phyloP scores from a whole-genome alignment of 2,888 invertebrate species.

The Microplitis manilae region DNA sequence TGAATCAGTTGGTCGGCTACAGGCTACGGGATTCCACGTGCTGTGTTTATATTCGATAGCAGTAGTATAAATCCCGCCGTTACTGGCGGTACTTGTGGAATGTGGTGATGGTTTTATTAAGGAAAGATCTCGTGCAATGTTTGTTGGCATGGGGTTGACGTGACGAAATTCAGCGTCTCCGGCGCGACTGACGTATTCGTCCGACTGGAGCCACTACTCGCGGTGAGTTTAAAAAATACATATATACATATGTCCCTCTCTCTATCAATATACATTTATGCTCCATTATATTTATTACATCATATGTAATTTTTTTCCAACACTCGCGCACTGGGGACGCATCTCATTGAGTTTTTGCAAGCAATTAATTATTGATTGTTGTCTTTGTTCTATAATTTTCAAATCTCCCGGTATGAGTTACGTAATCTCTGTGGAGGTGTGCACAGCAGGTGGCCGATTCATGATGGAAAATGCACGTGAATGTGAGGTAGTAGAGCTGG shows the following conservation, averaged over 20 bases:
- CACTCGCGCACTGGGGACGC: too few species aligned
- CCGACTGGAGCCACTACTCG: constrained; percentile 60
- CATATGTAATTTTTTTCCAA: too few species aligned
- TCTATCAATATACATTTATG: not conserved
- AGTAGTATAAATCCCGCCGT: not conserved
- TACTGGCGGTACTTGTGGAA: constrained; percentile 34
- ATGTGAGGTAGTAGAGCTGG: constrained; percentile 51
- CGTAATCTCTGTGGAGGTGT: constrained; percentile 60
- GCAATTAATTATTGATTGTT: not conserved
- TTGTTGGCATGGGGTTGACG: constrained; percentile 33
- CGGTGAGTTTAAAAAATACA: constrained; percentile 58
- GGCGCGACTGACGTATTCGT: constrained; percentile 61
- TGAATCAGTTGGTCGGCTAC: too few species aligned
- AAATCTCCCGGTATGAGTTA: constrained; percentile 54
- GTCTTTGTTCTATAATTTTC: constrained; percentile 26
- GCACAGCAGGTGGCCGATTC: constrained; percentile 63
- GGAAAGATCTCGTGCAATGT: constrained; percentile 16
- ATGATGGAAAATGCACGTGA: constrained; percentile 53
- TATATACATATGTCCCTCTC: too few species aligned
- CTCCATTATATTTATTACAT: too few species aligned
- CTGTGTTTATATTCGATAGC: not conserved
- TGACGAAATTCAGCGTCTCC: constrained; percentile 26
- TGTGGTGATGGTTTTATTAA: constrained; percentile 47
- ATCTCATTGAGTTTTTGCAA: too few species aligned
- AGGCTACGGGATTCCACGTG: not conserved